Conservation (phyloP, 2,113 vertebrate genomes). For the Channa maculata region DNA sequence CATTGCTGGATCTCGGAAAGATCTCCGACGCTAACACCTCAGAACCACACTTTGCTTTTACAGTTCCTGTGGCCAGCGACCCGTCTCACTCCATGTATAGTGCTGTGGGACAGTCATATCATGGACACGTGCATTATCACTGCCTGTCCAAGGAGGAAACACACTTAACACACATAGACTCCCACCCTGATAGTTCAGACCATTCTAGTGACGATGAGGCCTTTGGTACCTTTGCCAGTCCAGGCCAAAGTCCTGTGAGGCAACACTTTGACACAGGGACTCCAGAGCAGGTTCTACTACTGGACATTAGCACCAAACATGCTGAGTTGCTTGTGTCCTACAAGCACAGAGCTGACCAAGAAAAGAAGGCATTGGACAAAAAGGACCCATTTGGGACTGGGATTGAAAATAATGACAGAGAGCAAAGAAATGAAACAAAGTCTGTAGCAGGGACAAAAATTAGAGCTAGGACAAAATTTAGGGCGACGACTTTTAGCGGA, state of each 20-base stretch:
- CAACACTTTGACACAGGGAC: conserved; percentile 5
- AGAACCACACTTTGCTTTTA: conserved; percentile 6
- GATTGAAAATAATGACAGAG: neutral
- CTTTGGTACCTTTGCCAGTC: neutral
- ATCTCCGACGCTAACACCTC: neutral
- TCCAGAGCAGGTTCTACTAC: conserved; percentile 44
- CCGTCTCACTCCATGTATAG: neutral
- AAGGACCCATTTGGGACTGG: conserved; percentile 5
- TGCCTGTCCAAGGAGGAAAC: conserved; percentile 31
- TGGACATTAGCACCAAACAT: conserved; percentile 57
- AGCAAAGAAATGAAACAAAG: neutral
- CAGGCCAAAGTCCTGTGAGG: conserved; percentile 8
- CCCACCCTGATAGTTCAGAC: neutral
- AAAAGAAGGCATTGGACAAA: neutral
- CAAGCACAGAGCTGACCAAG: conserved; percentile 8
- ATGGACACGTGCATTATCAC: conserved; percentile 61
- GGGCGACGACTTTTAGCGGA: neutral
- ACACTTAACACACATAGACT: neutral
- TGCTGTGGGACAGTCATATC: conserved; percentile 46
- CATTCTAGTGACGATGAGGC: conserved; percentile 48
- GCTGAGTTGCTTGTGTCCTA: conserved; percentile 45
- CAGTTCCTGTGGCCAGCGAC: conserved; percentile 6
- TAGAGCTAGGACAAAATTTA: neutral
- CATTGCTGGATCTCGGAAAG: conserved; percentile 10
- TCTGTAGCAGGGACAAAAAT: conserved; percentile 9